Conservation (phyloP, 2,113 vertebrate genomes). For the Dasyprocta punctata region DNA sequence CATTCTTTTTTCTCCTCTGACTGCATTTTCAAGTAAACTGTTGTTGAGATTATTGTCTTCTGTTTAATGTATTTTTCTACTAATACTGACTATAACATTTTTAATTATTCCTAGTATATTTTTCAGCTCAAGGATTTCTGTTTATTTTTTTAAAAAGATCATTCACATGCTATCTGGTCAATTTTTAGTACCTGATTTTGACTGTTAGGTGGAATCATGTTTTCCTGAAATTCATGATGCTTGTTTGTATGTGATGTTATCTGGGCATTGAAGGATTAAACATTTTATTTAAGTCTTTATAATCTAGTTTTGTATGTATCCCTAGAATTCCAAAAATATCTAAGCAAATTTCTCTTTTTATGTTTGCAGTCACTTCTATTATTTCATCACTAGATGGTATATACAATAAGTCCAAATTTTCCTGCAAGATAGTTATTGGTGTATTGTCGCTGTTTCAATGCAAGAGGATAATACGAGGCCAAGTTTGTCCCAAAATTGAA, state of each 20-base stretch:
- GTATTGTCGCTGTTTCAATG: neutral
- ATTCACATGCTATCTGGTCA: neutral
- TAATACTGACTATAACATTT: no score
- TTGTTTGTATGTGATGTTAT: neutral
- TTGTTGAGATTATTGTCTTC: neutral
- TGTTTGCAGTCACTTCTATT: neutral
- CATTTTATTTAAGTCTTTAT: neutral
- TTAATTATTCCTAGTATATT: neutral
- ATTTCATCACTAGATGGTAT: neutral
- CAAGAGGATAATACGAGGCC: neutral
- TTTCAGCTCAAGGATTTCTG: neutral
- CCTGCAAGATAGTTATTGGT: neutral
- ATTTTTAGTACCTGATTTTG: neutral
- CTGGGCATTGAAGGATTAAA: no score
- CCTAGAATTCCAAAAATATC: neutral
- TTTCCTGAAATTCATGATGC: neutral
- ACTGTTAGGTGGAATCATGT: neutral
- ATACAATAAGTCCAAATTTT: neutral
- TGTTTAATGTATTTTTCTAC: neutral
- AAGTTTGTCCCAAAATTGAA: neutral
- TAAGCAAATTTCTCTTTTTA: neutral
- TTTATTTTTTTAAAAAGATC: neutral
- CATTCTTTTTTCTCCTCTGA: no score
- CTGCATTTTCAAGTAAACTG: no score
- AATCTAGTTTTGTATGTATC: neutral